phyloP scores from a whole-genome alignment of 2,113 vertebrate species.

The Myiozetetes cayanensis region DNA sequence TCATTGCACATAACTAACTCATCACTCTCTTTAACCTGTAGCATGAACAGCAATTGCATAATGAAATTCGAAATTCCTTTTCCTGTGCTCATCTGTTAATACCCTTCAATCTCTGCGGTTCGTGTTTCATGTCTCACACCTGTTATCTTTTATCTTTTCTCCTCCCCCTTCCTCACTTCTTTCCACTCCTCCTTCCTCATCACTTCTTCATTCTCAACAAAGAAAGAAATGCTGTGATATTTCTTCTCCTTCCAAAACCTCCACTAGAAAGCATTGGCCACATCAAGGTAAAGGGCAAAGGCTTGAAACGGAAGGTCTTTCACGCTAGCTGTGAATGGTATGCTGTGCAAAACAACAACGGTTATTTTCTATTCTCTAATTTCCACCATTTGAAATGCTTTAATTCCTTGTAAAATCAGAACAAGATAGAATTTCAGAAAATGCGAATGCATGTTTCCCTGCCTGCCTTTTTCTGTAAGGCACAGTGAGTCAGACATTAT shows the following conservation, averaged over 20 bases:
- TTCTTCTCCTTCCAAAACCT: conserved; percentile 90
- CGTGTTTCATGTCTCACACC: conserved; percentile 75
- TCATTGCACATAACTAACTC: conserved; percentile 69
- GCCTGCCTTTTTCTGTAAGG: conserved; percentile 21
- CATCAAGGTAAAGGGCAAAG: conserved; percentile 90
- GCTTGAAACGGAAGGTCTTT: conserved; percentile 88
- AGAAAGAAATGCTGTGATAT: conserved; percentile 91
- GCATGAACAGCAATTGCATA: conserved; percentile 75
- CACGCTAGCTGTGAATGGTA: conserved; percentile 88
- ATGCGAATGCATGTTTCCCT: conserved; percentile 32
- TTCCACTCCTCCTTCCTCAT: conserved; percentile 69
- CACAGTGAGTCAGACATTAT: conserved; percentile 47
- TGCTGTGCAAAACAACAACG: conserved; percentile 69
- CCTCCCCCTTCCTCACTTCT: conserved; percentile 65
- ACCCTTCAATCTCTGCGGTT: conserved; percentile 73
- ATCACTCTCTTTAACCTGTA: conserved; percentile 70
- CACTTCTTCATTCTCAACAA: conserved; percentile 84
- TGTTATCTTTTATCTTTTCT: conserved; percentile 79
- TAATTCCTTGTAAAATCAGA: conserved; percentile 71
- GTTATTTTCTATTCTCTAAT: conserved; percentile 62
- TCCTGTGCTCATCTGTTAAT: conserved; percentile 76
- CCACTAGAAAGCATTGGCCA: conserved; percentile 89
- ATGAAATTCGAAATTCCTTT: conserved; percentile 64
- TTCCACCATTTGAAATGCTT: conserved; percentile 63
- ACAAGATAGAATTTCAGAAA: conserved; percentile 69